phyloP scores from a whole-genome alignment of 2,888 invertebrate genomes.

The Tipula unca region DNA sequence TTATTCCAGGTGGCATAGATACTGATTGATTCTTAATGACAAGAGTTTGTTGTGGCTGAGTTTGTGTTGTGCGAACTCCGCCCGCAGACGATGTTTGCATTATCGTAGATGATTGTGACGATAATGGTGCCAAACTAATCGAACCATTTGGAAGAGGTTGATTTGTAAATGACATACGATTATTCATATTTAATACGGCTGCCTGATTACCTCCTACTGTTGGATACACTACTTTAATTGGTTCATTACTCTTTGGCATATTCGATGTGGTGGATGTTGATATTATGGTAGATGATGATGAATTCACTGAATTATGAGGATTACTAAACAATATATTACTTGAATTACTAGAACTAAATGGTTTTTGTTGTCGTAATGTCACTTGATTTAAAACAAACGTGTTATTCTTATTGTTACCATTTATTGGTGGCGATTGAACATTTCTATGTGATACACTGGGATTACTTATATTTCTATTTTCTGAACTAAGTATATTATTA shows the following conservation, averaged over 20 bases:
- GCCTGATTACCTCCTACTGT: constrained; percentile 30
- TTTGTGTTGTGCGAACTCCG: constrained; percentile 30
- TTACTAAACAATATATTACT: neutral
- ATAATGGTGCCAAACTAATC: constrained; percentile 49
- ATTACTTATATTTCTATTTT: constrained; percentile 16
- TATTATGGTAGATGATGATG: constrained; percentile 26
- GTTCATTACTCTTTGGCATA: constrained; percentile 45
- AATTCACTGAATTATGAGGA: constrained; percentile 20
- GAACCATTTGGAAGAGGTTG: constrained; percentile 64
- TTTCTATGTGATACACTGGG: constrained; percentile 14
- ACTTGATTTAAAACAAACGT: constrained; percentile 19
- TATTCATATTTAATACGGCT: constrained; percentile 40
- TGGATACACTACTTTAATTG: constrained; percentile 49
- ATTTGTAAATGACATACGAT: constrained; percentile 53
- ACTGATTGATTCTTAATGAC: constrained; percentile 42
- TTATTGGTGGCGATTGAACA: neutral
- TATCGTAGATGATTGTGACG: constrained; percentile 26
- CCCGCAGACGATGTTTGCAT: constrained; percentile 29
- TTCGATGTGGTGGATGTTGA: constrained; percentile 26
- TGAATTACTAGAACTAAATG: neutral
- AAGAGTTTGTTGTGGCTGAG: constrained; percentile 36
- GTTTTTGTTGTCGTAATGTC: constrained; percentile 21
- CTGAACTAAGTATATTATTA: neutral
- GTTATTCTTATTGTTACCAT: constrained; percentile 20
- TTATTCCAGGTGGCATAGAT: constrained; percentile 47